A percentile compares a stretch with the other conserved stretches of the same genome.
phyloP scores from a whole-genome alignment of 2,797 vertebrate genomes.

The Myotis vivesi region DNA sequence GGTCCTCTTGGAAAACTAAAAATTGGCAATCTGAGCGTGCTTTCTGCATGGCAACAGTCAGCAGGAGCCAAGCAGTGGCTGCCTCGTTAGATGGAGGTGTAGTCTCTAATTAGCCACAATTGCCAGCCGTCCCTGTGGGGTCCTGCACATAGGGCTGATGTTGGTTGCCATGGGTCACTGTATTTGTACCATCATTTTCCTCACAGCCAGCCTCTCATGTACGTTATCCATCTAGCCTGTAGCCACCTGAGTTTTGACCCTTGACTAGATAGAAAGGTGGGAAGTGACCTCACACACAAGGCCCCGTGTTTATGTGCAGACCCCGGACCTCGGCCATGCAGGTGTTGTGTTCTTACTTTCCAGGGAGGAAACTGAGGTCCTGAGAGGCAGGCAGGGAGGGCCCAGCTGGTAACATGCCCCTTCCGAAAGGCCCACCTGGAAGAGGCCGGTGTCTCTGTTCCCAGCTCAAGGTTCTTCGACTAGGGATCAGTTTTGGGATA shows the following conservation, averaged over 20 bases:
- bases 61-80: background rate
- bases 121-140: background rate
- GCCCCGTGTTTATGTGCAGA: background rate
- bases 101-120: background rate
- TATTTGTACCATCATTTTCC: background rate
- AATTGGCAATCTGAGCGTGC: background rate
- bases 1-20: conserved; percentile 40
- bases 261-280: background rate
- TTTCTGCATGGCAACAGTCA: background rate
- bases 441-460: background rate
- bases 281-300: background rate
- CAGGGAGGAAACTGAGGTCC: background rate
- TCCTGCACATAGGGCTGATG: background rate
- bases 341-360: background rate
- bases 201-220: background rate
- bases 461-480: background rate
- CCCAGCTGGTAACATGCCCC: background rate
- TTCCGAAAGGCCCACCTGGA: background rate
- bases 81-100: background rate
- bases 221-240: background rate
- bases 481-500: background rate
- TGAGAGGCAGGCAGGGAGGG: background rate
- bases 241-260: background rate
- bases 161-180: background rate
- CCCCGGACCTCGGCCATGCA: background rate